phyloP scores from a whole-genome alignment of 2,888 invertebrate genomes.

The Tinea semifulvella region DNA sequence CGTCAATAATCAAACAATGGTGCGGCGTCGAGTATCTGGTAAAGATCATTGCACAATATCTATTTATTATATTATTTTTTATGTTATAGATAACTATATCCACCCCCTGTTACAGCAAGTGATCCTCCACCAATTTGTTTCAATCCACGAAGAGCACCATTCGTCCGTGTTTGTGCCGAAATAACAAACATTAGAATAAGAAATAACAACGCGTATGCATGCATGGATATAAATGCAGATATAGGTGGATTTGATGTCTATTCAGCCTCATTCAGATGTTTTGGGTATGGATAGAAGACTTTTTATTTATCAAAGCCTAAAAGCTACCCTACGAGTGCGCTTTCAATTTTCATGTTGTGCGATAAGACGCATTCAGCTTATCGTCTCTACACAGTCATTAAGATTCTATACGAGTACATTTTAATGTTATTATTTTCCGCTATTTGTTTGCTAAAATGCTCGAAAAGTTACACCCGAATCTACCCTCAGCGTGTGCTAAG shows the following conservation, averaged over 20 bases:
- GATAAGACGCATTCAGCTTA: too few relatives aligned
- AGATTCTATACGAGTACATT: too few relatives aligned
- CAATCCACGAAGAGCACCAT: constrained; percentile 74
- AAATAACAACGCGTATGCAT: constrained; percentile 81
- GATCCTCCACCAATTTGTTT: constrained; percentile 78
- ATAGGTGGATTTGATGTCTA: constrained; percentile 67
- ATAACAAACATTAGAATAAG: constrained; percentile 83
- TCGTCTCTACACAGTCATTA: too few relatives aligned
- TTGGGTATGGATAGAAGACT: constrained; percentile 42
- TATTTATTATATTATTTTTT: neutral
- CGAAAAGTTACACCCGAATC: too few relatives aligned
- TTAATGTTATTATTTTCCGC: too few relatives aligned
- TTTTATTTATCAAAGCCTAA: too few relatives aligned
- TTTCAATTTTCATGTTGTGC: too few relatives aligned
- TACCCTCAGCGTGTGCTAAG: too few relatives aligned
- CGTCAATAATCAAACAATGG: constrained; percentile 77
- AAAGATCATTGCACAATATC: constrained; percentile 28
- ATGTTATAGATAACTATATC: neutral
- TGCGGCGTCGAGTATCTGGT: constrained; percentile 78
- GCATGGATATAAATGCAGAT: constrained; percentile 77
- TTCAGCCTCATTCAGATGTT: constrained; percentile 62
- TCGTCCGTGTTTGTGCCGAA: constrained; percentile 75
- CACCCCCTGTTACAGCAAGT: constrained; percentile 63
- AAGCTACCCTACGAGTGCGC: too few relatives aligned
- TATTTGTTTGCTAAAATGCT: too few relatives aligned